A percentile compares a stretch with the other conserved stretches of the same genome.
Conservation (phyloP, 2,888 invertebrate genomes). For the Cephalotes varians region DNA sequence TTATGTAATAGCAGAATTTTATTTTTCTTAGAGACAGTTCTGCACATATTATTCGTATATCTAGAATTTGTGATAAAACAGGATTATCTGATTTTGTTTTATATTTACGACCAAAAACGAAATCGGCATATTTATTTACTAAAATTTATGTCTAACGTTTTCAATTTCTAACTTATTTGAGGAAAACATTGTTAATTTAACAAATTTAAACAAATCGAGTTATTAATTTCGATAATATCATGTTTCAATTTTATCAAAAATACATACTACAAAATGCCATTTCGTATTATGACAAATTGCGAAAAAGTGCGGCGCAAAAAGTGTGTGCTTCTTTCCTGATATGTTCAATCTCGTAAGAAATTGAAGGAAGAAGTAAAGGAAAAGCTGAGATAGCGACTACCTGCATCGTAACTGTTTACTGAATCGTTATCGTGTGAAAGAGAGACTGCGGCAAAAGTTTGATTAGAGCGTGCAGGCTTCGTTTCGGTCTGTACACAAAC, state of each 20-base stretch:
- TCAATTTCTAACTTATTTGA: neutral
- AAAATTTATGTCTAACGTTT: neutral
- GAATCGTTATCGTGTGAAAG: constrained; percentile 51
- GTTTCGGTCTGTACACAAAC: constrained; percentile 46
- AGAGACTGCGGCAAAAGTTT: constrained; percentile 51
- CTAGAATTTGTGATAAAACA: neutral
- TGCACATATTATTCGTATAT: neutral
- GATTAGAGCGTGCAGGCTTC: constrained; percentile 51
- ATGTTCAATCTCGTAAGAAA: constrained; percentile 21
- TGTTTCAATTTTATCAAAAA: neutral
- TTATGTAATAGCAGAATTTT: neutral
- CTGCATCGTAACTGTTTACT: constrained; percentile 52
- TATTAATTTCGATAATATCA: neutral
- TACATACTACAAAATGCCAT: neutral
- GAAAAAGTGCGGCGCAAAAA: neutral
- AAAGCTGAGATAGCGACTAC: constrained; percentile 21
- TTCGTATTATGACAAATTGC: neutral
- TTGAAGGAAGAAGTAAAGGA: constrained; percentile 1
- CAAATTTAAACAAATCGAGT: neutral
- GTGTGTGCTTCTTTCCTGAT: neutral
- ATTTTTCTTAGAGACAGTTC: too few species aligned
- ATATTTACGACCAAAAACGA: neutral
- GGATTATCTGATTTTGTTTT: neutral
- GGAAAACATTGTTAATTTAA: too few species aligned
- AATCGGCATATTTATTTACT: neutral